Percentiles rank a stretch among this genome's conserved stretches.
These are phyloP conservation scores for Drosophila saltans DNA, from an alignment of 1,140 invertebrate species.

Conservation along the genomic window DNA sequence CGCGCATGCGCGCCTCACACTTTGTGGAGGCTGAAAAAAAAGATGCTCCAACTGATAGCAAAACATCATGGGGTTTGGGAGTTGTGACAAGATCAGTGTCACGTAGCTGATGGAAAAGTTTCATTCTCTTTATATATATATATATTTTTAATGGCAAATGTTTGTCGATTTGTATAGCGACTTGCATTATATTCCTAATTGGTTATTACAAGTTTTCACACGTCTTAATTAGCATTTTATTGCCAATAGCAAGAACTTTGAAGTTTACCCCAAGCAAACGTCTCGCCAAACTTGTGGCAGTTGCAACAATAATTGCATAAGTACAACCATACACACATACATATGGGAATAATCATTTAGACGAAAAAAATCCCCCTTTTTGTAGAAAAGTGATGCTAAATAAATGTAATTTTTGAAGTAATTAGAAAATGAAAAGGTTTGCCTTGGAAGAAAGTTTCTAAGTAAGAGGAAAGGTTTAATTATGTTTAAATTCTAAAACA, in stretches of 20 bases:
- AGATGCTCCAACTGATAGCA: constrained; percentile 46
- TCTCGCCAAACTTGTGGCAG: constrained; percentile 4
- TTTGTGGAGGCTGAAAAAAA: constrained; percentile 36
- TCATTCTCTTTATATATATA: constrained; percentile 11
- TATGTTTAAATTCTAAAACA: too few species aligned
- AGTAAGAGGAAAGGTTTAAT: too few species aligned
- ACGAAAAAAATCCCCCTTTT: too few species aligned
- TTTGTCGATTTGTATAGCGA: constrained; percentile 44
- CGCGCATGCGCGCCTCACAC: constrained; percentile 58
- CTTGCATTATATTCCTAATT: constrained; percentile 64
- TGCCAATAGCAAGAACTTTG: constrained; percentile 50
- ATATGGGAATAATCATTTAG: too few species aligned
- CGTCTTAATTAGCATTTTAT: constrained; percentile 55
- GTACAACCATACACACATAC: background rate
- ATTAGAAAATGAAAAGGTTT: background rate
- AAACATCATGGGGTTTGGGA: constrained; percentile 8
- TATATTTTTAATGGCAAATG: constrained; percentile 70
- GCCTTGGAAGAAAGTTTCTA: too few species aligned
- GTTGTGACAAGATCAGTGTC: constrained; percentile 41
- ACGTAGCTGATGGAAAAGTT: constrained; percentile 56
- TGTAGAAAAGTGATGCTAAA: too few species aligned
- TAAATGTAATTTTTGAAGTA: too few species aligned
- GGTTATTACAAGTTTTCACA: constrained; percentile 59
- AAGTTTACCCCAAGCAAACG: constrained; percentile 43
- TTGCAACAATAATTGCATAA: constrained; percentile 41